Evolutionary conservation across 1,140 invertebrate genomes (phyloP).

Genomic region (Drosophila parabipectinata): DNA sequence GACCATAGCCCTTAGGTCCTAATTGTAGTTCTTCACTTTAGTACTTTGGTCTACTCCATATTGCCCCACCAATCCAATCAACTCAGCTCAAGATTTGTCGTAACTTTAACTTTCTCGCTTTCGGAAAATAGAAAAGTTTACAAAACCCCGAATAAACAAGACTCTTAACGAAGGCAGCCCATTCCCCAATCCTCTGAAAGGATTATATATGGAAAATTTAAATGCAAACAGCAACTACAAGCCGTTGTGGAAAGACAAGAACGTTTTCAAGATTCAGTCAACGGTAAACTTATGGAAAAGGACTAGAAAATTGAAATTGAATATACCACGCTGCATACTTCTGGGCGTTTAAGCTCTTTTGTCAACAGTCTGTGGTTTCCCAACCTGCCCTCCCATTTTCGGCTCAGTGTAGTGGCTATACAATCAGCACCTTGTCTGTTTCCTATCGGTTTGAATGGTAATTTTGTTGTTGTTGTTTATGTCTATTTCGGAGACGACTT

Average conservation of each 20-base stretch:
- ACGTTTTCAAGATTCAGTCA: neutral
- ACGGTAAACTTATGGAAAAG: neutral
- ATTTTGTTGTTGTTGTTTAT: conserved; percentile 1
- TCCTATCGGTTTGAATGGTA: conserved; percentile 2
- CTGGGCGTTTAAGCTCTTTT: neutral
- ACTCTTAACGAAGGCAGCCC: neutral
- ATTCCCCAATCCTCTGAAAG: neutral
- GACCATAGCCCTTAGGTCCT: neutral
- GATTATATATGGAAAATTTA: neutral
- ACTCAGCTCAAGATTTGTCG: neutral
- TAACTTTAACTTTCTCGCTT: conserved; percentile 5
- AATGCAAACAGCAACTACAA: conserved; percentile 3
- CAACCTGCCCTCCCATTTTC: neutral
- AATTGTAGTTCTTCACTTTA: neutral
- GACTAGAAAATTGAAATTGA: neutral
- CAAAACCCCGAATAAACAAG: neutral
- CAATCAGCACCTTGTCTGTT: neutral
- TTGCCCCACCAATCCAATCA: neutral
- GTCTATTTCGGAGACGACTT: conserved; percentile 3
- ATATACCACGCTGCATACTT: neutral
- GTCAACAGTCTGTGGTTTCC: conserved; percentile 1
- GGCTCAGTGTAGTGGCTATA: neutral
- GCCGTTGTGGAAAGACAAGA: neutral
- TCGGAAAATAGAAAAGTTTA: conserved; percentile 4
- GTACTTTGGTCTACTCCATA: neutral